Conservation (phyloP, 2,888 invertebrate genomes). For the Papilio protenor region DNA sequence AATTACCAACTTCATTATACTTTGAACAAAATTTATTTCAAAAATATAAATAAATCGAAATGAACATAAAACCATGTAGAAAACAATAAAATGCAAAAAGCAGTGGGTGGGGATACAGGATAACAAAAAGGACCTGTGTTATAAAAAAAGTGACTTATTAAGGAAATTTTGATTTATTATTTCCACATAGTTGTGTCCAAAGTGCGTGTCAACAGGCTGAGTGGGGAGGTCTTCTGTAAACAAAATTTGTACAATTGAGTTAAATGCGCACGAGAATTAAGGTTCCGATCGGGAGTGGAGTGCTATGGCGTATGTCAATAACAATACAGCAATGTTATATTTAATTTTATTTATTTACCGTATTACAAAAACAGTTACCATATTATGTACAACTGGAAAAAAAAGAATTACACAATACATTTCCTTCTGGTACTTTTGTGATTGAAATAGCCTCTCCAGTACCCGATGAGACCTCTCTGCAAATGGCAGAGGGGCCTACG, state of each 20-base stretch:
- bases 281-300: slow-evolving; percentile 85
- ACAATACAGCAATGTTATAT: slow-evolving; percentile 80
- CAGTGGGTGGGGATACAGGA: slow-evolving; percentile 72
- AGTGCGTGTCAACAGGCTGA: slow-evolving; percentile 82
- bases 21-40: slow-evolving; percentile 82
- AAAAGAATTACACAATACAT: slow-evolving; percentile 81
- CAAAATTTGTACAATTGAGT: slow-evolving; percentile 80
- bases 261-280: slow-evolving; percentile 72
- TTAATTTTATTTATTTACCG: slow-evolving; percentile 83
- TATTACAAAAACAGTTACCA: slow-evolving; percentile 84
- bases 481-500: slow-evolving; percentile 86
- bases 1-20: slow-evolving; percentile 78
- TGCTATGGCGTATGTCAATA: slow-evolving; percentile 79
- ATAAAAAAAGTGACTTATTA: slow-evolving; percentile 79
- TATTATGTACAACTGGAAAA: slow-evolving; percentile 84
- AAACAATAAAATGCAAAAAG: slow-evolving; percentile 77
- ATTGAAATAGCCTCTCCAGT: slow-evolving; percentile 93
- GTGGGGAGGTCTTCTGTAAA: slow-evolving; percentile 82
- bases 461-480: slow-evolving; percentile 90
- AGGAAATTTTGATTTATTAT: slow-evolving; percentile 84
- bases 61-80: slow-evolving; percentile 82
- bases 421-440: slow-evolving; percentile 90
- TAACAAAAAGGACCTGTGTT: slow-evolving; percentile 74
- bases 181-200: slow-evolving; percentile 84
- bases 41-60: slow-evolving; percentile 82